Evolutionary conservation across 2,797 vertebrate genomes (phyloP).

Genomic region (Lacerta agilis): DNA sequence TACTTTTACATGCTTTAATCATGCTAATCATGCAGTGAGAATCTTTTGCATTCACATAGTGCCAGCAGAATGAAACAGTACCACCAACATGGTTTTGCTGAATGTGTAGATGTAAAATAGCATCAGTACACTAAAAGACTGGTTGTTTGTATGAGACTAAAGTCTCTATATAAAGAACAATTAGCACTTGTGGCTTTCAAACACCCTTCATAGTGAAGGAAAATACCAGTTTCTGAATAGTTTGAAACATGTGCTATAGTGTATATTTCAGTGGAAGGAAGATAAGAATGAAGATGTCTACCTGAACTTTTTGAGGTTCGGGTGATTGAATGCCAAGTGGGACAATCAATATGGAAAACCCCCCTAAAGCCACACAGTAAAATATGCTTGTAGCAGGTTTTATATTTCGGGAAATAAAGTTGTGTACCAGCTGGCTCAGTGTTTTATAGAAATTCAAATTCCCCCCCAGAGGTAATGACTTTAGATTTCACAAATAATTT

Average conservation of each 20-base stretch:
- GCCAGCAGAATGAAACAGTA: background rate
- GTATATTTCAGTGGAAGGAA: background rate
- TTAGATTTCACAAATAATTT: constrained; percentile 24
- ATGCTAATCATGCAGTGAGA: background rate
- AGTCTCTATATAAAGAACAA: background rate
- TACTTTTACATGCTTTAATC: constrained; percentile 14
- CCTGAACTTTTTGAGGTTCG: background rate
- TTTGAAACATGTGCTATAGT: background rate
- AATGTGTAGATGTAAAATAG: background rate
- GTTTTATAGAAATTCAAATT: constrained; percentile 17
- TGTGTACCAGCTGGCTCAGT: background rate
- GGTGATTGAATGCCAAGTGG: no score
- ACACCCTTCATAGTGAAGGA: background rate
- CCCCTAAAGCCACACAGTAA: background rate
- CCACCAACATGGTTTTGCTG: background rate
- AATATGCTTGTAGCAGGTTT: background rate
- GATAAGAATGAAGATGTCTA: background rate
- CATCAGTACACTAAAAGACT: background rate
- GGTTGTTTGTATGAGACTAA: background rate
- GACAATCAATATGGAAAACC: no score
- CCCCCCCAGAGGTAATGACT: constrained; percentile 15
- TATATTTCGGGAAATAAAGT: background rate
- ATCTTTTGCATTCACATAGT: background rate
- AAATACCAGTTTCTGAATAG: background rate
- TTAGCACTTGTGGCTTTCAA: background rate